Evolutionary conservation across 2,113 vertebrate species (phyloP), one percentile per base, ranked within the genome.

Genomic region (Sclerurus mexicanus): DNA sequence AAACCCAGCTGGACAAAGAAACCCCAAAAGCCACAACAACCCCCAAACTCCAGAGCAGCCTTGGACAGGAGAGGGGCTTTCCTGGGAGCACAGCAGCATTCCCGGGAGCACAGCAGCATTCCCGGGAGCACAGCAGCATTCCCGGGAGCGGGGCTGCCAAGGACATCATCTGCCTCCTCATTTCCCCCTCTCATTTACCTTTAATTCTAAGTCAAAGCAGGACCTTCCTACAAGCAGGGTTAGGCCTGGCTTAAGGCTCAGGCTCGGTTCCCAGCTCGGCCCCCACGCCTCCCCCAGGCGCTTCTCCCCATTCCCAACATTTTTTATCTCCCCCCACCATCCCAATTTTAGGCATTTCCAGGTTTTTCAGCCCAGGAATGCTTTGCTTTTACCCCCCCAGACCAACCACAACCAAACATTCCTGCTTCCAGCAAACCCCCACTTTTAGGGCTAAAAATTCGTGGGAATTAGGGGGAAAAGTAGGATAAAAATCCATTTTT

Each of bases 81-180:
- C 58, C 56, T 15, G 31, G 53, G 31, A 33, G 7, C 53, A 31
- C 10, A 31, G 53, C 53, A 31, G 17, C 53, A 31, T 55, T 55
- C 53, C 55, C 7, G 7, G 31, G 53, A 31, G 11, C 16, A 30
- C 3, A 30, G 27, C 50, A 30, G 27, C 27, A 53, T 53, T 53
- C 52, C 52, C 28, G 46, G 46, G 46, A 23, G 17, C 44, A 46
- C 18, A 20, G 46, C 46, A 47, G 46, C 46, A 28, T 10, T 60
- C 22, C 46, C 22, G 49, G 42, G 50, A 58, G 50, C 59, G 37
- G 31, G 24, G 33, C 37, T 58, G 37, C 44, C 76, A 37, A 31
- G 7, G 35, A 25, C 17, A 59, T 9, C 1, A 1, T 9, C 25
- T 10, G 13, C 14, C n/a, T 30, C 23, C 0, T 2, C 10, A 30